phyloP scores from a whole-genome alignment of 1,140 invertebrate species.

The Drosophila kepulauana region DNA sequence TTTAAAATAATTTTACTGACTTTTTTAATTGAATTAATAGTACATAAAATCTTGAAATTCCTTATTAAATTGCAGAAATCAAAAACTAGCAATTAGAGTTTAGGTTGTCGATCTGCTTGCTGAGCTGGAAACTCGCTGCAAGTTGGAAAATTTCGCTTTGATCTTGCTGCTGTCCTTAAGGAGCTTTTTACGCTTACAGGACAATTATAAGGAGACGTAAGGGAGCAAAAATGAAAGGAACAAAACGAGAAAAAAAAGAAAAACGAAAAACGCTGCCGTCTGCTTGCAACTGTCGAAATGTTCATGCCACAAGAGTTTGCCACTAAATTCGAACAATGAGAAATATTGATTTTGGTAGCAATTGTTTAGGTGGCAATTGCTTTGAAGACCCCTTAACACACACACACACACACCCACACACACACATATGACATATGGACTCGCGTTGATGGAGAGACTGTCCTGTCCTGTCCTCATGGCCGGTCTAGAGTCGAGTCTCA shows the following conservation, averaged over 20 bases:
- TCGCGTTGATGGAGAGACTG: not conserved
- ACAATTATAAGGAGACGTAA: constrained; percentile 28
- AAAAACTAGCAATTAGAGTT: too few species aligned
- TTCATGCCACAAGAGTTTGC: not conserved
- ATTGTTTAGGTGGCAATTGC: constrained; percentile 40
- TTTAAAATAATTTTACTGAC: too few species aligned
- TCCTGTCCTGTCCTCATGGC: not conserved
- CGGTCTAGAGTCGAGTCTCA: constrained; percentile 45
- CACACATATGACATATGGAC: constrained; percentile 8
- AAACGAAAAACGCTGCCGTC: not conserved
- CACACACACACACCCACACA: not conserved
- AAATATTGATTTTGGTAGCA: constrained; percentile 71
- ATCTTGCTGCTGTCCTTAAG: constrained; percentile 24
- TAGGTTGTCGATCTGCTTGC: not conserved
- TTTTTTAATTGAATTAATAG: too few species aligned
- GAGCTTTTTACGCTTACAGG: constrained; percentile 4
- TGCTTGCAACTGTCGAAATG: not conserved
- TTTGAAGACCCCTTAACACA: constrained; percentile 2
- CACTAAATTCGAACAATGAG: constrained; percentile 35
- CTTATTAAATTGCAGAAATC: too few species aligned
- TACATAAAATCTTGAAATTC: too few species aligned
- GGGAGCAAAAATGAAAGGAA: not conserved
- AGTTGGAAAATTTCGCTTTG: constrained; percentile 23
- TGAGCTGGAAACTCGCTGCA: not conserved
- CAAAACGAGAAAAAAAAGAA: not conserved